These are phyloP conservation scores for Drosophila picticornis DNA, from an alignment of 2,888 invertebrate genomes.

Conservation along the genomic window DNA sequence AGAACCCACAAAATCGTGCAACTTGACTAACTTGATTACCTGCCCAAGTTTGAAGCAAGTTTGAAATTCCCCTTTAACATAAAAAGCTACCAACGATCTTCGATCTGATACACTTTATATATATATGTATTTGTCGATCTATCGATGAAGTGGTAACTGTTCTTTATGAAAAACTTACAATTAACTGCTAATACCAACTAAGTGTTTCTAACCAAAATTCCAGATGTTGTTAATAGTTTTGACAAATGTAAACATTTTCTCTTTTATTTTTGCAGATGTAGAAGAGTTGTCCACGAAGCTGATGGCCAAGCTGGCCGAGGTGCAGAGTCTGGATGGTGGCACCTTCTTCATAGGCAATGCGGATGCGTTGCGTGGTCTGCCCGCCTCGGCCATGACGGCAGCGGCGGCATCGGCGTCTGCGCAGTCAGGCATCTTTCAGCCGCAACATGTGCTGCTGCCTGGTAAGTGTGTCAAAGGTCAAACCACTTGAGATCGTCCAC, in stretches of 20 bases:
- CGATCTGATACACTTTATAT: neutral
- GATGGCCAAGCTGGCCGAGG: conserved; percentile 85
- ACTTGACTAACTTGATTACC: neutral
- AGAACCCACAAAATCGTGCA: neutral
- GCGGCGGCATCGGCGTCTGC: conserved; percentile 53
- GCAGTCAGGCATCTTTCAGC: conserved; percentile 80
- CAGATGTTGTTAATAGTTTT: conserved; percentile 41
- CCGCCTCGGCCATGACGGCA: conserved; percentile 66
- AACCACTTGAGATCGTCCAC: conserved; percentile 44
- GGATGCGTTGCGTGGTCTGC: conserved; percentile 82
- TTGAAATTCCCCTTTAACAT: neutral
- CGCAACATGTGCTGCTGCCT: conserved; percentile 84
- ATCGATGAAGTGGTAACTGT: too few species aligned
- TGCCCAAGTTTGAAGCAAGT: neutral
- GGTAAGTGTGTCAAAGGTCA: conserved; percentile 77
- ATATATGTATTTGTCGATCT: too few species aligned
- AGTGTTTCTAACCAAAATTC: conserved; percentile 6
- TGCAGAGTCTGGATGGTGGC: conserved; percentile 85
- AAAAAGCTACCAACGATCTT: neutral
- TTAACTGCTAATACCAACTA: neutral
- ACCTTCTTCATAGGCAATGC: conserved; percentile 85
- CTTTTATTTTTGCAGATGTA: conserved; percentile 82
- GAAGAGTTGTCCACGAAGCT: conserved; percentile 85
- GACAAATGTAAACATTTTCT: conserved; percentile 24
- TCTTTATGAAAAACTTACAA: neutral